Evolutionary conservation across 2,113 vertebrate species (phyloP), one percentile per base, ranked within the genome.

Genomic region (Porphyrio hochstetteri): DNA sequence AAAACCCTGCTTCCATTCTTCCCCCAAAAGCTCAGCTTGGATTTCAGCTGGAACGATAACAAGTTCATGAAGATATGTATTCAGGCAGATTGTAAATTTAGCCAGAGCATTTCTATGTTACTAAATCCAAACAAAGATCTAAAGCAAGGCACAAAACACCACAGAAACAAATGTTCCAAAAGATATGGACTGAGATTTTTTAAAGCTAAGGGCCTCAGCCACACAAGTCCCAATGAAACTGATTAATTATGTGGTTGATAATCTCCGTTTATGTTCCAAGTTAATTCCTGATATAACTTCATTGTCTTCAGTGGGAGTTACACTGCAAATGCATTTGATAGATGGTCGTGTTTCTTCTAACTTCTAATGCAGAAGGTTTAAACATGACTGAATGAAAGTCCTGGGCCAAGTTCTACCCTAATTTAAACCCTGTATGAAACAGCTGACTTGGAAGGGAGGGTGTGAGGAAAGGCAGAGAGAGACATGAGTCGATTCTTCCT

Each of bases 401-500:
- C 35, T 20, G 29, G 76, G 85, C 88, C 86, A 91, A 90, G 16
- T 55, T 59, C 77, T 89, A 8, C 80, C 72, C 92, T 93, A 53
- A 94, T 93, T 93, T 94, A 96, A 92, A 33, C 74, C 57, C 70
- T 79, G 69, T 13, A 27, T 20, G 19, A 10, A 88, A 31, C 88
- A 96, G 86, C 83, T 91, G 86, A 91, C 83, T 93, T 94, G 82
- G 91, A 93, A 92, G 28, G 3, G 4, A 91, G 55, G 33, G n/a
- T 67, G 59, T 78, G 31, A 84, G 74, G 33, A 68, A 84, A 95
- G 72, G 64, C 91, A 94, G 56, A 31, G 59, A 24, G 76, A 96
- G 91, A 94, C 96, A 91, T 78, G 89, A 95, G 86, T 85, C 90
- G 96, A 2, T 89, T 95, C 91, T 92, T 95, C 87, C 36, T 87